Evolutionary conservation across 2,797 vertebrate species (phyloP), one percentile per base, ranked within the genome.

Genomic region (Pipistrellus pygmaeus): DNA sequence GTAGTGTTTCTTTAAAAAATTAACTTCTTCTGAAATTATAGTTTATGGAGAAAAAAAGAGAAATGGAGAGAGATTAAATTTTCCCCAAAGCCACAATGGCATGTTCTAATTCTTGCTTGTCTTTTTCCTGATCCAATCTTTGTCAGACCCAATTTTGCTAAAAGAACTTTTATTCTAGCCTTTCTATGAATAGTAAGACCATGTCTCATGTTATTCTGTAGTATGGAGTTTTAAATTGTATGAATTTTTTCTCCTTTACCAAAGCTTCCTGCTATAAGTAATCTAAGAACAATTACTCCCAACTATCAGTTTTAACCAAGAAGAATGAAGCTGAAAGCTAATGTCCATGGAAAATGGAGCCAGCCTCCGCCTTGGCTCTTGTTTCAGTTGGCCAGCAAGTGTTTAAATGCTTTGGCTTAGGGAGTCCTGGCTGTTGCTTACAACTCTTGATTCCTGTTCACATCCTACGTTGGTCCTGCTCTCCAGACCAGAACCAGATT

Each of bases 101-200:
- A 17, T 60, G 25, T 13, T 20, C 2, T 68, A 68, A 85, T 41
- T 86, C 69, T 53, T 77, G 62, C 78, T 21, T 68, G 27, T 72
- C 55, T 30, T 83, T 83, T 91, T 84, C 44, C 83, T 91, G 53
- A 38, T 21, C 23, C 71, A 69, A 8, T 46, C 51, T 77, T 83
- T 95, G 62, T 53, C 35, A 84, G 84, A 20, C 30, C 30, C 62
- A 51, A 69, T 69, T 88, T 87, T 80, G 4, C 88, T 87, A 32
- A 91, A 81, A 48, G 60, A 82, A 51, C 21, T 38, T 75, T 41
- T 68, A n/a, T 48, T 75, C 5, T 48, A 38, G 25, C 73, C 8
- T 90, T 81, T 68, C 38, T 48, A 3, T 75, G 25, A 46, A 73
- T 72, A 2, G 8, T 85, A 48, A 82, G 21, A 51, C 66, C 38